Evolutionary conservation across 1,140 invertebrate species (phyloP).

Genomic region (Meloidogyne chitwoodi): DNA sequence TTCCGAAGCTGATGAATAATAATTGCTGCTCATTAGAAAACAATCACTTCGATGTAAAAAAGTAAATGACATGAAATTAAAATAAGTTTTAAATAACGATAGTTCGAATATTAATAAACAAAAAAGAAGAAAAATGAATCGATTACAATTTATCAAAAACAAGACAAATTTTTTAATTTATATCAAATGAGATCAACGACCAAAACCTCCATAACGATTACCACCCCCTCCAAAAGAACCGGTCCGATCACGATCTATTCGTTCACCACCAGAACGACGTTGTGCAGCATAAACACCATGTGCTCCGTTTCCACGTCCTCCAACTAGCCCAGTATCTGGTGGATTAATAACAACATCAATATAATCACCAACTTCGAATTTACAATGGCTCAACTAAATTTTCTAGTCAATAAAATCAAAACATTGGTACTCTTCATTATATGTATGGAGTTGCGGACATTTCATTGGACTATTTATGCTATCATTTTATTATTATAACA

Average conservation of each 20-base stretch:
- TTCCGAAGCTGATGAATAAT: conserved; percentile 10
- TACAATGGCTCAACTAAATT: conserved; percentile 69
- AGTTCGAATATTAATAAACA: neutral
- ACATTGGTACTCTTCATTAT: too few relatives aligned
- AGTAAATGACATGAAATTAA: too few relatives aligned
- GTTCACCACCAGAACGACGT: conserved; percentile 28
- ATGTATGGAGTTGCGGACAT: too few relatives aligned
- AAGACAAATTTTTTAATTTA: neutral
- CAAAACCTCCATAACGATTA: neutral
- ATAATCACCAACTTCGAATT: conserved; percentile 89
- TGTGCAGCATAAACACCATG: neutral
- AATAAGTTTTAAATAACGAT: too few relatives aligned
- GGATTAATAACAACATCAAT: conserved; percentile 92
- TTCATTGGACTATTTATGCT: too few relatives aligned
- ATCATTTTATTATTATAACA: too few relatives aligned
- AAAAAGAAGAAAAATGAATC: neutral
- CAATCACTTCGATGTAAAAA: too few relatives aligned
- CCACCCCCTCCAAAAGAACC: conserved; percentile 4
- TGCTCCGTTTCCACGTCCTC: conserved; percentile 16
- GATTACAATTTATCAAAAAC: neutral
- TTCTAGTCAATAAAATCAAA: conserved; percentile 67
- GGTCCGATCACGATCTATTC: conserved; percentile 15
- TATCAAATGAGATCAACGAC: neutral
- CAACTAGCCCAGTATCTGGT: conserved; percentile 62
- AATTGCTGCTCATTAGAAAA: conserved; percentile 19